phyloP scores from a whole-genome alignment of 53 echinoderm and acorn worm genomes.

The Henricia sp. region DNA sequence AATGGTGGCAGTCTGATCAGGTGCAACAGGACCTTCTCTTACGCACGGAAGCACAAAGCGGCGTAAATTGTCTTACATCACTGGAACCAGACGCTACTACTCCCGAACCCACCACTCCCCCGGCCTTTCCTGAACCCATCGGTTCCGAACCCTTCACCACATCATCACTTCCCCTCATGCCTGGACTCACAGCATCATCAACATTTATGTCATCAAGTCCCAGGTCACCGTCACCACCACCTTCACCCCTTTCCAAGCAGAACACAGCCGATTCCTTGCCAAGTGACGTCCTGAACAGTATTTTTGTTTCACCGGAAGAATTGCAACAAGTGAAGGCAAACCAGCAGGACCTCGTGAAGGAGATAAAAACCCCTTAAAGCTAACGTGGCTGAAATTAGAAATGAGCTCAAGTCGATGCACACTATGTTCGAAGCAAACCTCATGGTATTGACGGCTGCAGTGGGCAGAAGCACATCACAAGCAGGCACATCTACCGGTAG shows the following conservation, averaged over 20 bases:
- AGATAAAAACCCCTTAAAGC: background rate
- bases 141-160: background rate
- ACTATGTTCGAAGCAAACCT: background rate
- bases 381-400: background rate
- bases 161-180: background rate
- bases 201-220: background rate
- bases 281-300: background rate
- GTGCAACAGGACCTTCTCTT: no score
- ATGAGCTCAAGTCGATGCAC: background rate
- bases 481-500: background rate
- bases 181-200: no score
- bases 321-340: background rate
- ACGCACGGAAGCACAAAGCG: no score
- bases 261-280: background rate
- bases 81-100: no score
- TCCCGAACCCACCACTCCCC: no score
- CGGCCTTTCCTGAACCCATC: background rate
- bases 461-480: background rate
- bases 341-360: background rate
- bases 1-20: no score
- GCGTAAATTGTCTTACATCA: no score
- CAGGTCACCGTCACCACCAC: background rate
- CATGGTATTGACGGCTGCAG: background rate
- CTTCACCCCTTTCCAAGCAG: background rate
- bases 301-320: background rate